A percentile compares a stretch with the other conserved stretches of the same genome.
Conservation (phyloP, 2,797 vertebrate species). For the Amblyopsis hoosieri region DNA sequence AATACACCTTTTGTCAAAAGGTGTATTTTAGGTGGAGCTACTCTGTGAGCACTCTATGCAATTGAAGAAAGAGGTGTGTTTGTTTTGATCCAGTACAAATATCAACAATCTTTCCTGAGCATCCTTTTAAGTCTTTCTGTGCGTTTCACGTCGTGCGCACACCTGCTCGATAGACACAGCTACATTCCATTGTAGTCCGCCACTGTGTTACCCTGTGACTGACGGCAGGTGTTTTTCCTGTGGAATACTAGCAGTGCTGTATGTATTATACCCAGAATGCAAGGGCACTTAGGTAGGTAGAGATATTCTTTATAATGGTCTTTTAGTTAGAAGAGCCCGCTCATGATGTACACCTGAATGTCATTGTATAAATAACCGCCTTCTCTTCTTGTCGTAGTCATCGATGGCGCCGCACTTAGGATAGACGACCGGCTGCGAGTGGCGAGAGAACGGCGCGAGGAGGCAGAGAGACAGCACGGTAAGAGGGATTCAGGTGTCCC, state of each 20-base stretch:
- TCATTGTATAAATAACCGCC: slow-evolving; percentile 1
- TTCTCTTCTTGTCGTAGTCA: slow-evolving; percentile 73
- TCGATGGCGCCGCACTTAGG: slow-evolving; percentile 88
- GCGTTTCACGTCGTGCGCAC: slow-evolving; percentile 42
- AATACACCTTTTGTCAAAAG: too few relatives aligned
- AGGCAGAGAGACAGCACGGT: slow-evolving; percentile 89
- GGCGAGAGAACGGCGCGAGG: slow-evolving; percentile 91
- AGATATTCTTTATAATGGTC: too few relatives aligned
- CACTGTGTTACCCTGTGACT: background rate
- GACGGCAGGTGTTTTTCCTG: background rate
- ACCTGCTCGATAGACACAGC: slow-evolving; percentile 28
- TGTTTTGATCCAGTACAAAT: too few relatives aligned
- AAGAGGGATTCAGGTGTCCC: slow-evolving; percentile 22
- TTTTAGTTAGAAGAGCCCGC: too few relatives aligned
- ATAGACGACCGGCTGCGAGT: slow-evolving; percentile 90
- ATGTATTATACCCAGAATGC: too few relatives aligned
- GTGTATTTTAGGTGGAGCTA: too few relatives aligned
- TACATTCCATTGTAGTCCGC: slow-evolving; percentile 25
- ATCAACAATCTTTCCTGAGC: too few relatives aligned
- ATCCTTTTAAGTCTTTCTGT: too few relatives aligned
- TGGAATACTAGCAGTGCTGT: too few relatives aligned
- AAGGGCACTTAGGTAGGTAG: too few relatives aligned
- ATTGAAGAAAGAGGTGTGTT: too few relatives aligned
- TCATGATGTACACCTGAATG: background rate
- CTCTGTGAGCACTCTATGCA: too few relatives aligned